Evolutionary conservation across 1,140 invertebrate genomes (phyloP), one percentile per base, ranked within the genome.

Genomic region (Trissolcus basalis): DNA sequence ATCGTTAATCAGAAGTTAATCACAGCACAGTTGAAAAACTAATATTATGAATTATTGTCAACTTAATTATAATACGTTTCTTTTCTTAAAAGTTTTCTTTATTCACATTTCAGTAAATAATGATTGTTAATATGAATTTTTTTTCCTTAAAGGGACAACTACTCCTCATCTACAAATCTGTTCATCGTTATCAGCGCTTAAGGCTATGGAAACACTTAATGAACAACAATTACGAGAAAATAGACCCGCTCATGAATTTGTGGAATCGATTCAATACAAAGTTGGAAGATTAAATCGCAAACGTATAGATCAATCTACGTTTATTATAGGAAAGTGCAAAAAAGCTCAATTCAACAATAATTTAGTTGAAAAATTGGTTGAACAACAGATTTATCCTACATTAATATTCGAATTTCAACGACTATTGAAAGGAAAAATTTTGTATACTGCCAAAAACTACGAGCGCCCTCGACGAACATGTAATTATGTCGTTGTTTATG

Each of bases 141-240:
- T n/a, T n/a, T n/a, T n/a, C n/a, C n/a, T 27, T 27, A 3, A 6
- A 27, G 19, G 58, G 0, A 61, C 36, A n/a, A 55, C 49, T 0
- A 15, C 35, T 27, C 47, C 50, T 0, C 44, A 68, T n/a, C 10
- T 58, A n/a, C 54, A 68, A 43, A 58, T 68, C n/a, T 32, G 7
- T 27, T 1, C 1, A 6, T 4, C 39, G 12, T 8, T 32, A 6
- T 44, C 15, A 10, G 7, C 16, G 0, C 44, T 56, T n/a, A 5
- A 15, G 10, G 15, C 45, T 3, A 19, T 48, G 14, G 19, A 48
- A 27, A 7, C 45, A 2, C 7, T 48, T 1, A 48, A 19, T 4
- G 4, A 4, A 7, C 14, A 56, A 45, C 12, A 19, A 4, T 56
- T 45, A 6, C 1, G 5, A 1, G 10, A 19, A 11, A 5, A 12